These are phyloP conservation scores for Melanocharis versteri DNA, from an alignment of 2,113 vertebrate genomes.

Conservation along the genomic window DNA sequence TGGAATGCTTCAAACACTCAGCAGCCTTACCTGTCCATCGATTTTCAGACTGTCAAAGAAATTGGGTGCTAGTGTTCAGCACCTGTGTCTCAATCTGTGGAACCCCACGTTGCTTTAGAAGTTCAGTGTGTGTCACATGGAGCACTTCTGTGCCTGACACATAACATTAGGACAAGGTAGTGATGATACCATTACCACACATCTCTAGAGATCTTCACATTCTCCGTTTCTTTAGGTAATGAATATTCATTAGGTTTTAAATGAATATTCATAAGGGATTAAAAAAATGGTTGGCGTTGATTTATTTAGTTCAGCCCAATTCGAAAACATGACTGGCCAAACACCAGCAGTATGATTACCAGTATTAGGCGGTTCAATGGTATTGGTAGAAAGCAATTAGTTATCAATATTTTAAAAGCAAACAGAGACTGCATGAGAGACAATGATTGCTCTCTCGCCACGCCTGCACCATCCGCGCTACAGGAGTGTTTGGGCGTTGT, in stretches of 20 bases:
- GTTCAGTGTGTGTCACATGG: neutral
- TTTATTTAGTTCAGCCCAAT: neutral
- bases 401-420: neutral
- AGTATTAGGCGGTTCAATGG: too few species aligned
- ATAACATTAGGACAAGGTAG: neutral
- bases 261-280: neutral
- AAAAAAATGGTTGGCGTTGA: fast-evolving
- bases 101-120: fast-evolving
- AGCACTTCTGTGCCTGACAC: neutral
- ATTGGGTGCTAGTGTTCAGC: neutral
- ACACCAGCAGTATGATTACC: neutral
- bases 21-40: neutral
- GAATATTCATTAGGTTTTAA: neutral
- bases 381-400: neutral
- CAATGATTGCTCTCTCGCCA: fast-evolving
- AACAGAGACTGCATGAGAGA: neutral
- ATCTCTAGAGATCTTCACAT: neutral
- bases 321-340: neutral
- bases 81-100: neutral
- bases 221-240: fast-evolving
- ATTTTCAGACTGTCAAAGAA: neutral
- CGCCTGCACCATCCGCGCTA: fast-evolving
- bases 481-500: neutral
- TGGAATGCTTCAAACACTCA: neutral
- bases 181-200: neutral